phyloP scores from a whole-genome alignment of 1,140 invertebrate species.

The Anastatus disparis region DNA sequence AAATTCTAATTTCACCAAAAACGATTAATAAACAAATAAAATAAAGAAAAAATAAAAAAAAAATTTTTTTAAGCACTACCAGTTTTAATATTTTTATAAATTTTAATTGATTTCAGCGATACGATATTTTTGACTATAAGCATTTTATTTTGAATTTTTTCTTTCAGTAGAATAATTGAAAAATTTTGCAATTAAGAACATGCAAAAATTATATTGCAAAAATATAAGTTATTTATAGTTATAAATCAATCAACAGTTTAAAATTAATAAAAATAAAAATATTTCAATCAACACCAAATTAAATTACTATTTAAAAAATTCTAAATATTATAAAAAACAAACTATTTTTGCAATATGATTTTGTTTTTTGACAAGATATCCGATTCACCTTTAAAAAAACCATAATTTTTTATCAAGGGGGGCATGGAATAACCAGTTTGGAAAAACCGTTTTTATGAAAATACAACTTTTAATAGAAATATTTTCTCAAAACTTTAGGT shows the following conservation, averaged over 20 bases:
- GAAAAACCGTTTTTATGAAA: too few species aligned
- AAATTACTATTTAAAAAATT: too few species aligned
- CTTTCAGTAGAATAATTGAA: neutral
- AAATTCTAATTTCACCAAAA: too few species aligned
- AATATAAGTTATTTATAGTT: too few species aligned
- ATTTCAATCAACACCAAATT: too few species aligned
- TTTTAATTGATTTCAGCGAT: neutral
- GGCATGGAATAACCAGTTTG: too few species aligned
- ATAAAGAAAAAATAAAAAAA: too few species aligned
- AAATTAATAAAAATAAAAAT: neutral
- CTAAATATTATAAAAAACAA: too few species aligned
- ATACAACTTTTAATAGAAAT: too few species aligned
- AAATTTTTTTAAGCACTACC: neutral
- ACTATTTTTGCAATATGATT: neutral
- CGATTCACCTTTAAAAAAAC: constrained; percentile 17
- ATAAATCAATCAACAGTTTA: neutral
- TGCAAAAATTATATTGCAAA: constrained; percentile 15
- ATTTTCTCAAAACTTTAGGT: too few species aligned
- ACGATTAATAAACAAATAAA: too few species aligned
- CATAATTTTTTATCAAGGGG: too few species aligned
- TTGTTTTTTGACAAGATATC: constrained; percentile 24
- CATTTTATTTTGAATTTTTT: neutral
- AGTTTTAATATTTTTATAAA: neutral
- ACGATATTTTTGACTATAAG: neutral
- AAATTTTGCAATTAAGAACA: constrained; percentile 17